A percentile compares a stretch with the other conserved stretches of the same genome.
phyloP scores from a whole-genome alignment of 1,140 invertebrate species.

The Drosophila kurseongensis region DNA sequence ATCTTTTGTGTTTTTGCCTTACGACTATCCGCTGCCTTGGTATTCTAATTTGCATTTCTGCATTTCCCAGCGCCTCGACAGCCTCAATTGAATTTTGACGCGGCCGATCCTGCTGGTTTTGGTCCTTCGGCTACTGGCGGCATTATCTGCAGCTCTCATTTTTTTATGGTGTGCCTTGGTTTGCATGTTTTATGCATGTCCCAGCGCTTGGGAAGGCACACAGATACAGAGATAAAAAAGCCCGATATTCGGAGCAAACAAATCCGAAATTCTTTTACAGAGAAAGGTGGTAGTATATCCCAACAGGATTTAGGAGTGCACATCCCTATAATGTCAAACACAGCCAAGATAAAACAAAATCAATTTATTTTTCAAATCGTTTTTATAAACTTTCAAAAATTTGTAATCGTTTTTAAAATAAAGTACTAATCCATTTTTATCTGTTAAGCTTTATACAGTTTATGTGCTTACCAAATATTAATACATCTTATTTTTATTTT shows the following conservation, averaged over 20 bases:
- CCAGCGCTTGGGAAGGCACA: constrained; percentile 28
- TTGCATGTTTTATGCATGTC: constrained; percentile 71
- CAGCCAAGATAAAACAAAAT: background rate
- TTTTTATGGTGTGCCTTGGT: constrained; percentile 24
- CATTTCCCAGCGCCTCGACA: constrained; percentile 31
- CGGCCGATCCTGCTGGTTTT: constrained; percentile 43
- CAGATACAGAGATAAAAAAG: constrained; percentile 16
- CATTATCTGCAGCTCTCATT: constrained; percentile 38
- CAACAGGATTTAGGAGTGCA: background rate
- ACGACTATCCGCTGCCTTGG: constrained; percentile 31
- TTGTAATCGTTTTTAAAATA: too few relatives aligned
- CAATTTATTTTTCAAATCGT: too few relatives aligned
- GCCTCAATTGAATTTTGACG: constrained; percentile 79
- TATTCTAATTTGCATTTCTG: constrained; percentile 74
- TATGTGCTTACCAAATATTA: too few relatives aligned
- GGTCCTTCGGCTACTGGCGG: constrained; percentile 37
- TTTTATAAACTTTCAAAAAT: too few relatives aligned
- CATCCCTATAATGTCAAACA: constrained; percentile 25
- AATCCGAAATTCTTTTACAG: too few relatives aligned
- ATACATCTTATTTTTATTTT: too few relatives aligned
- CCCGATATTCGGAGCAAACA: too few relatives aligned
- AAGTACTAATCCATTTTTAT: too few relatives aligned
- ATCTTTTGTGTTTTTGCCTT: constrained; percentile 14
- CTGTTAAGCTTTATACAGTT: too few relatives aligned
- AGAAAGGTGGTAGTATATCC: too few relatives aligned